A percentile compares a stretch with the other conserved stretches of the same genome.
These are phyloP conservation scores for Remorina albescens DNA, from an alignment of 2,797 vertebrate genomes.

Conservation along the genomic window DNA sequence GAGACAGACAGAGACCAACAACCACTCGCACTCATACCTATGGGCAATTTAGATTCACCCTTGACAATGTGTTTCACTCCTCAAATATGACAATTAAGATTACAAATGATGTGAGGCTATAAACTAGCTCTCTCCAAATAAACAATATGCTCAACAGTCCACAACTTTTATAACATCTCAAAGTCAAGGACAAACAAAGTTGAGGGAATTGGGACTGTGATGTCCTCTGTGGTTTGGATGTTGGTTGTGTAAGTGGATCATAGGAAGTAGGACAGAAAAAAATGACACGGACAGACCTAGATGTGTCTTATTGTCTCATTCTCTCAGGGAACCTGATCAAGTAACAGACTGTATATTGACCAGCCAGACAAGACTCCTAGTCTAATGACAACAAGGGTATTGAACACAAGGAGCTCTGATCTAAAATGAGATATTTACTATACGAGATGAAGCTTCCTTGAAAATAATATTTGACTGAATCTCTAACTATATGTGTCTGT, in stretches of 20 bases:
- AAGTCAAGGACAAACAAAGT: conserved; percentile 63
- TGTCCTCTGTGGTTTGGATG: conserved; percentile 65
- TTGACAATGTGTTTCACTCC: conserved; percentile 8
- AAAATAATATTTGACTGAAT: neutral
- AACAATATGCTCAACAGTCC: conserved; percentile 34
- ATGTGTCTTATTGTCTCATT: conserved; percentile 58
- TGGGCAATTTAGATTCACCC: too few relatives aligned
- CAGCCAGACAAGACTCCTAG: conserved; percentile 29
- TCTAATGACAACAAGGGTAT: conserved; percentile 3
- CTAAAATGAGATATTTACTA: neutral
- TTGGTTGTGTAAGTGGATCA: conserved; percentile 63
- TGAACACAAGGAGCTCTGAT: neutral
- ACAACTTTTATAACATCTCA: conserved; percentile 44
- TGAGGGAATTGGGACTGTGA: conserved; percentile 33
- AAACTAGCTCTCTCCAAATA: conserved; percentile 10
- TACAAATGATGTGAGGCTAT: conserved; percentile 27
- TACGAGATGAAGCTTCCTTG: neutral
- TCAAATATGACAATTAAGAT: conserved; percentile 29
- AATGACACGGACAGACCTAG: conserved; percentile 70
- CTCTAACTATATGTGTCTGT: neutral
- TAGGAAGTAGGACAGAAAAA: conserved; percentile 67
- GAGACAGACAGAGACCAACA: too few relatives aligned
- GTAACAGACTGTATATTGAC: conserved; percentile 36
- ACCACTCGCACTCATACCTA: too few relatives aligned
- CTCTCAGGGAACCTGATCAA: conserved; percentile 63